A percentile compares a stretch with the other conserved stretches of the same genome.
Evolutionary conservation across 2,888 invertebrate species (phyloP).

Genomic region (Rhorus exstirpatorius): DNA sequence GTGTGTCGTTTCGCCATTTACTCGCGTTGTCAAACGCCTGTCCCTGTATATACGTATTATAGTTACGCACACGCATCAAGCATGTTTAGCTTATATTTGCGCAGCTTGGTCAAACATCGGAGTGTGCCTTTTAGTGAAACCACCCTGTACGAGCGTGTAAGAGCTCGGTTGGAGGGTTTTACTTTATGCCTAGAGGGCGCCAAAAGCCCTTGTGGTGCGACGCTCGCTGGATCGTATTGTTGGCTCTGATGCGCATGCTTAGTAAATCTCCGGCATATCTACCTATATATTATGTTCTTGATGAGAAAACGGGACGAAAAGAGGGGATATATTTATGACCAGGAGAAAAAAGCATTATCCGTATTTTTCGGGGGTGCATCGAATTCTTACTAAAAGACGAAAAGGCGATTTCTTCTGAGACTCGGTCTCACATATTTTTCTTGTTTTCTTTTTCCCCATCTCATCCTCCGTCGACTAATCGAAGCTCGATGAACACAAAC

Average conservation of each 20-base stretch:
- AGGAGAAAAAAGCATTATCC: slow-evolving; percentile 46
- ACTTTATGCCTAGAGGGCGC: slow-evolving; percentile 71
- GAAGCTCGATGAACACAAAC: slow-evolving; percentile 26
- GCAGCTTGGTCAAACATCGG: slow-evolving; percentile 85
- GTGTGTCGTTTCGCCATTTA: slow-evolving; percentile 55
- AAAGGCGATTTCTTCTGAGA: slow-evolving; percentile 33
- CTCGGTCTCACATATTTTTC: slow-evolving; percentile 8
- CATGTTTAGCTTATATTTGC: slow-evolving; percentile 80
- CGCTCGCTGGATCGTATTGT: slow-evolving; percentile 57
- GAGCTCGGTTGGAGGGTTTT: slow-evolving; percentile 61
- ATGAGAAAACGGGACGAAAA: not conserved
- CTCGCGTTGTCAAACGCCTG: slow-evolving; percentile 48
- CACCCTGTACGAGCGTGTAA: slow-evolving; percentile 73
- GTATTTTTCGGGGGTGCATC: slow-evolving; percentile 54
- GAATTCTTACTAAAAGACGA: slow-evolving; percentile 60
- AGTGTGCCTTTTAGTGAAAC: slow-evolving; percentile 83
- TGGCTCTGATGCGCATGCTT: slow-evolving; percentile 47
- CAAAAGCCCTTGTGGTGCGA: slow-evolving; percentile 74
- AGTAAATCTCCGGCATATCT: slow-evolving; percentile 29
- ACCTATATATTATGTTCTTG: not conserved
- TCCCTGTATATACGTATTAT: slow-evolving; percentile 10
- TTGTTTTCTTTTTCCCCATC: not conserved
- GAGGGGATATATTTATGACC: slow-evolving; percentile 41
- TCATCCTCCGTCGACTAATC: slow-evolving; percentile 12
- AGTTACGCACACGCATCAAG: slow-evolving; percentile 22